Conservation (phyloP, 2,113 vertebrate species). For the Crotalus helleri region DNA sequence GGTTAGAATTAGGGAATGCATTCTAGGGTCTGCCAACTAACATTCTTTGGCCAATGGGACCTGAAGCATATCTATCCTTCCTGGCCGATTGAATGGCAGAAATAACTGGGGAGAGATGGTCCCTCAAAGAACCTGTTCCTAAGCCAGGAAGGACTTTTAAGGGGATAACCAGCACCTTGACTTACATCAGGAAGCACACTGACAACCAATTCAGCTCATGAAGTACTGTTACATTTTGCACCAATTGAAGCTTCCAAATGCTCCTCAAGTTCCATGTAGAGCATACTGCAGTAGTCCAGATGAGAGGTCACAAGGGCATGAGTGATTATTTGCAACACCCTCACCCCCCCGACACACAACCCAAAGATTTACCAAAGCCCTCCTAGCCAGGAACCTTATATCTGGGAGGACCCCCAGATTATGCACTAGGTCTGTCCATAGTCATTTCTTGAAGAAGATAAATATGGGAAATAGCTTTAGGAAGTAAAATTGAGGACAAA, state of each 20-base stretch:
- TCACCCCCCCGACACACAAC: not conserved
- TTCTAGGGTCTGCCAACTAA: not conserved
- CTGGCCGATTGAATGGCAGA: not conserved
- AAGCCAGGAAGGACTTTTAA: too few relatives aligned
- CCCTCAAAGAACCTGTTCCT: too few relatives aligned
- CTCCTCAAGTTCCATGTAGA: not conserved
- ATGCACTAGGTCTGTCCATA: not conserved
- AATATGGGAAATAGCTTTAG: not conserved
- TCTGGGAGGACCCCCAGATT: not conserved
- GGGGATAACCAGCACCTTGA: too few relatives aligned
- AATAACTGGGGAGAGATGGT: not conserved
- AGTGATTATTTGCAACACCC: not conserved
- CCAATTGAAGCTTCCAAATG: not conserved
- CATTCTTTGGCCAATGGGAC: not conserved
- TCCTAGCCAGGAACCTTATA: not conserved
- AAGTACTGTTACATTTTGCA: too few relatives aligned
- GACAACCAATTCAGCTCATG: too few relatives aligned
- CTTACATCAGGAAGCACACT: too few relatives aligned
- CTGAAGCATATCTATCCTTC: not conserved
- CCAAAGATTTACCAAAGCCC: not conserved
- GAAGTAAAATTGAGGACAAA: not conserved
- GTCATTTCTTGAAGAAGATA: not conserved
- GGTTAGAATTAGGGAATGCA: not conserved
- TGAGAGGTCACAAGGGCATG: not conserved
- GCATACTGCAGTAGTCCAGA: not conserved